Percentiles rank a stretch among this genome's conserved stretches.
Evolutionary conservation across 1,140 invertebrate species (phyloP).

Genomic region (Plectus sambesii): DNA sequence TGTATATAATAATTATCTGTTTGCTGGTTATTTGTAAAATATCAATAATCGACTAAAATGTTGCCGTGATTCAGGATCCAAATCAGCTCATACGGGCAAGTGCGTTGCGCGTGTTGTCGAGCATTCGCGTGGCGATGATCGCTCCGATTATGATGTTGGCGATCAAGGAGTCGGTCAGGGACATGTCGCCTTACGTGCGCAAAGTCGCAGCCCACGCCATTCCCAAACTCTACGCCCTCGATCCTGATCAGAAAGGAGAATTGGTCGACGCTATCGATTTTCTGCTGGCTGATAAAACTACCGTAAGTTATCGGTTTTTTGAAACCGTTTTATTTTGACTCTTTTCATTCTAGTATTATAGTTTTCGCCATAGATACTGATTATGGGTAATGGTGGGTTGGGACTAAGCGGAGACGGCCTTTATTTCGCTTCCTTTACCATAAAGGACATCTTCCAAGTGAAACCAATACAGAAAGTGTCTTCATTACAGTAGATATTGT

Average conservation of each 20-base stretch:
- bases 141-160: conserved; percentile 84
- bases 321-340: background rate
- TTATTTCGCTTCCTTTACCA: too few species aligned
- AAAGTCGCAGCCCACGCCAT: conserved; percentile 96
- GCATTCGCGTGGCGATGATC: conserved; percentile 90
- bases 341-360: conserved; percentile 2
- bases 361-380: conserved; percentile 1
- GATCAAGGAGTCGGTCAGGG: conserved; percentile 84
- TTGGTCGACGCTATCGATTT: conserved; percentile 87
- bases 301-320: conserved; percentile 47
- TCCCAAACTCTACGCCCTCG: conserved; percentile 88
- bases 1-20: conserved; percentile 9
- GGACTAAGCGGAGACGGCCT: too few species aligned
- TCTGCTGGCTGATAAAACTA: conserved; percentile 88
- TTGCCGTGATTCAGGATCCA: conserved; percentile 69
- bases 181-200: conserved; percentile 97
- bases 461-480: too few species aligned
- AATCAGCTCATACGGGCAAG: conserved; percentile 95
- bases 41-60: too few species aligned
- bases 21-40: conserved; percentile 8
- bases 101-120: conserved; percentile 88
- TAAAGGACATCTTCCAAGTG: too few species aligned
- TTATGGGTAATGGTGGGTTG: too few species aligned
- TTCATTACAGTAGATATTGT: too few species aligned
- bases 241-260: conserved; percentile 89